phyloP scores from a whole-genome alignment of 2,888 invertebrate species.

The Campopleginae sp. region DNA sequence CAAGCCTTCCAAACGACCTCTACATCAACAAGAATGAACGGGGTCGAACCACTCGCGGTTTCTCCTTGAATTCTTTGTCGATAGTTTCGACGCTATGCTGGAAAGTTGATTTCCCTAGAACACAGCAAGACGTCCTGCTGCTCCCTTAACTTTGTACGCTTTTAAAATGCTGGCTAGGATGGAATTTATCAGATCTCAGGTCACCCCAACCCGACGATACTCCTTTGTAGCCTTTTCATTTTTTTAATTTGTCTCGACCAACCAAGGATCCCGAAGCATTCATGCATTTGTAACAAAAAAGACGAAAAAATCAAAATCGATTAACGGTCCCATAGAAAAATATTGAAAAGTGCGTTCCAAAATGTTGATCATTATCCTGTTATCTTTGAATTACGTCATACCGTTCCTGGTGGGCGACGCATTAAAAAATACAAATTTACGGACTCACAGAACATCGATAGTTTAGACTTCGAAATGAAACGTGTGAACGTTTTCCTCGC shows the following conservation, averaged over 20 bases:
- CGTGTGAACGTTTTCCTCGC: no score
- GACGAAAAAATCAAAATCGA: neutral
- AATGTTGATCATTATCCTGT: neutral
- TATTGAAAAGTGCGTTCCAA: neutral
- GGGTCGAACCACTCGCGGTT: conserved; percentile 31
- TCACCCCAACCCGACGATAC: conserved; percentile 16
- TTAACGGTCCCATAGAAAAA: conserved; percentile 3
- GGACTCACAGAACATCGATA: neutral
- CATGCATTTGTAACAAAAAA: conserved; percentile 7
- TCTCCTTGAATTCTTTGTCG: conserved; percentile 57
- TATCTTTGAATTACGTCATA: neutral
- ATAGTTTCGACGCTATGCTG: conserved; percentile 57
- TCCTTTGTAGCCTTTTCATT: conserved; percentile 2
- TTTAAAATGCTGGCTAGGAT: neutral
- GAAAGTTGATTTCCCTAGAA: conserved; percentile 56
- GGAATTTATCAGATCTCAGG: conserved; percentile 52
- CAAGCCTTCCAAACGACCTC: conserved; percentile 42
- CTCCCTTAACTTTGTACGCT: neutral
- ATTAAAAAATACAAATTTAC: no score
- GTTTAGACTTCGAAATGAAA: no score
- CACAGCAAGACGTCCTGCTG: neutral
- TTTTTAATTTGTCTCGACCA: neutral
- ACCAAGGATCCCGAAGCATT: neutral
- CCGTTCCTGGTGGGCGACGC: no score
- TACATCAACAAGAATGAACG: neutral